A percentile compares a stretch with the other conserved stretches of the same genome.
Conservation (phyloP, 2,113 vertebrate genomes). For the Dolichallabes microphthalmus region DNA sequence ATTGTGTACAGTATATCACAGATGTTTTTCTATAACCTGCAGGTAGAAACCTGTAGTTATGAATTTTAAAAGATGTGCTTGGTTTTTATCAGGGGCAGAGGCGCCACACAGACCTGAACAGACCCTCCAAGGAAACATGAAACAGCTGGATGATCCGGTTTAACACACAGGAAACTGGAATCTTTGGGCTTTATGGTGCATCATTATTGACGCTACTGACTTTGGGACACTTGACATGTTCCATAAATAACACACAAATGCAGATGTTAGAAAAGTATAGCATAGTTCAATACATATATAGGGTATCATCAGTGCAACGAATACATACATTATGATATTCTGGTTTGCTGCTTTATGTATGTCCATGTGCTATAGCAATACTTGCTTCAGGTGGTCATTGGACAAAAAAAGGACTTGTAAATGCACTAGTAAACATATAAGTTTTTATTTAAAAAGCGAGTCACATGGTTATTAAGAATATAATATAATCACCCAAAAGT, state of each 20-base stretch:
- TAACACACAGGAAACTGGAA: slow-evolving; percentile 45
- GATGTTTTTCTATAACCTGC: slow-evolving; percentile 25
- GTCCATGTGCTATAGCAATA: background rate
- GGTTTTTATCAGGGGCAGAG: slow-evolving; percentile 8
- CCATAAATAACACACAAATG: slow-evolving; percentile 19
- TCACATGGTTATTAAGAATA: background rate
- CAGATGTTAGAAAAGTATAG: slow-evolving; percentile 3
- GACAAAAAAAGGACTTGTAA: background rate
- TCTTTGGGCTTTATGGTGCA: slow-evolving; percentile 38
- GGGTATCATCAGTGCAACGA: background rate
- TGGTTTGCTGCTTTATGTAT: background rate
- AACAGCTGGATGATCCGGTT: slow-evolving; percentile 35
- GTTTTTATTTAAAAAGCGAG: background rate
- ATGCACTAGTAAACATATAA: background rate
- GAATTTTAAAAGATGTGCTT: slow-evolving; percentile 31
- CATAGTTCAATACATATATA: background rate
- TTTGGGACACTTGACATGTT: slow-evolving; percentile 24
- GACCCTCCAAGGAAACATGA: slow-evolving; percentile 51
- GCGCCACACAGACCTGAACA: slow-evolving; percentile 32
- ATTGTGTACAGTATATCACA: slow-evolving; percentile 11
- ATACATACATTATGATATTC: background rate
- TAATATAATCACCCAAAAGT: background rate
- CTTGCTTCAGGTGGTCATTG: background rate
- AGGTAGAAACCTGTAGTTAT: slow-evolving; percentile 19
- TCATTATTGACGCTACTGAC: slow-evolving; percentile 39